Evolutionary conservation across 2,888 invertebrate genomes (phyloP).

Genomic region (Ctenicera cuprea): DNA sequence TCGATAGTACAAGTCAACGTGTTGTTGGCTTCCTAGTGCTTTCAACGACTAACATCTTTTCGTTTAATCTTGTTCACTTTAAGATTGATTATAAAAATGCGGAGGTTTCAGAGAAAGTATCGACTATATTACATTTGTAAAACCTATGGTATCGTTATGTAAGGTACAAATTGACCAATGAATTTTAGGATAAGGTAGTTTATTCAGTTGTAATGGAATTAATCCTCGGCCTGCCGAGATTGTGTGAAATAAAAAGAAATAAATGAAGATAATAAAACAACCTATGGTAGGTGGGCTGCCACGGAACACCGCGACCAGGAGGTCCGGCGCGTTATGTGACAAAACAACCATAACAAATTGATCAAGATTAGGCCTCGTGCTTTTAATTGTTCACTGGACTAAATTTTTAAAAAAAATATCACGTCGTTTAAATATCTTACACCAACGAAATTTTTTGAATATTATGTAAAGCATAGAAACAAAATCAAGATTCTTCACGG

Average conservation of each 20-base stretch:
- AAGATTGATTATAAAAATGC: too few relatives aligned
- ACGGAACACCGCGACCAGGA: slow-evolving; percentile 69
- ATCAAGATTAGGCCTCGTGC: slow-evolving; percentile 71
- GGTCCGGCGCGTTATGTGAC: slow-evolving; percentile 72
- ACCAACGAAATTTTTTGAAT: background rate
- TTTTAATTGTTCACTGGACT: slow-evolving; percentile 71
- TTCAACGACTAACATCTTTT: too few relatives aligned
- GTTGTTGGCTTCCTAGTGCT: too few relatives aligned
- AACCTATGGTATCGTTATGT: background rate
- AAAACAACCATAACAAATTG: slow-evolving; percentile 71
- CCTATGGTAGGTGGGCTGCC: slow-evolving; percentile 69
- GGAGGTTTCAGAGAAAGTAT: too few relatives aligned
- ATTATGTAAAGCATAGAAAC: background rate
- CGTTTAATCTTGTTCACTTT: too few relatives aligned
- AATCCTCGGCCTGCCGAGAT: slow-evolving; percentile 67
- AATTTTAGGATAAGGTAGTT: slow-evolving; percentile 63
- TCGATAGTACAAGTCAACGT: too few relatives aligned
- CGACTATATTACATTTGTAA: background rate
- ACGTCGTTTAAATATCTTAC: slow-evolving; percentile 40
- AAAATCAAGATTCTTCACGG: background rate
- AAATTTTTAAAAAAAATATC: slow-evolving; percentile 62
- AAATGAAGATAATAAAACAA: slow-evolving; percentile 69
- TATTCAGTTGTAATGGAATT: slow-evolving; percentile 69
- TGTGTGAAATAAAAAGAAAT: slow-evolving; percentile 67
- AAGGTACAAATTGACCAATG: slow-evolving; percentile 60